These are phyloP conservation scores for Sternarchorhynchus goeldii DNA, from an alignment of 2,797 vertebrate genomes.

Conservation along the genomic window DNA sequence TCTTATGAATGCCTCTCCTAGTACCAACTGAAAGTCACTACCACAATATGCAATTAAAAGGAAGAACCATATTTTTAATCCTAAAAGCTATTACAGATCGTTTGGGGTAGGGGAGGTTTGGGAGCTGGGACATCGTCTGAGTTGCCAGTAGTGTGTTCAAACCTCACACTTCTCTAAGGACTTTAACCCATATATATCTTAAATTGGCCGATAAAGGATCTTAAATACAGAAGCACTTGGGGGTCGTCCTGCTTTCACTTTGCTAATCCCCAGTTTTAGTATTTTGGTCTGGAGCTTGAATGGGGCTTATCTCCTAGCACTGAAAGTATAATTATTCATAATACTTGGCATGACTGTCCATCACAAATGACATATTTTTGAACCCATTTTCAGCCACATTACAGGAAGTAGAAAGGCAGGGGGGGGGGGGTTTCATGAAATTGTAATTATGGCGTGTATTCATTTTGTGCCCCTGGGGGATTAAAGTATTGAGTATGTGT, in stretches of 20 bases:
- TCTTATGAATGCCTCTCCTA: constrained; percentile 49
- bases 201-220: constrained; percentile 79
- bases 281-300: constrained; percentile 47
- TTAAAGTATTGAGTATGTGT: constrained; percentile 70
- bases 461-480: constrained; percentile 64
- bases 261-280: constrained; percentile 63
- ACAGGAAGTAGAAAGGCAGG: constrained; percentile 53
- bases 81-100: constrained; percentile 81
- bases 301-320: constrained; percentile 50
- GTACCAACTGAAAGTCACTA: constrained; percentile 65
- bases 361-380: constrained; percentile 74
- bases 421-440: constrained; percentile 51
- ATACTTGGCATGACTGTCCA: constrained; percentile 55
- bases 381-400: constrained; percentile 62
- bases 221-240: constrained; percentile 72
- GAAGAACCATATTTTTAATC: constrained; percentile 81
- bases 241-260: constrained; percentile 43
- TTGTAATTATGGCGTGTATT: constrained; percentile 69
- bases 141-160: constrained; percentile 60
- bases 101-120: constrained; percentile 60
- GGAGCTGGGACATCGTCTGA: constrained; percentile 75
- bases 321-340: constrained; percentile 69
- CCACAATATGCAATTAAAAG: constrained; percentile 83
- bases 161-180: constrained; percentile 50
- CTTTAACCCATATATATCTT: constrained; percentile 70